Percentiles rank a stretch among this genome's conserved stretches.
Conservation (phyloP, 1,140 invertebrate genomes). For the Pomacea maculata region DNA sequence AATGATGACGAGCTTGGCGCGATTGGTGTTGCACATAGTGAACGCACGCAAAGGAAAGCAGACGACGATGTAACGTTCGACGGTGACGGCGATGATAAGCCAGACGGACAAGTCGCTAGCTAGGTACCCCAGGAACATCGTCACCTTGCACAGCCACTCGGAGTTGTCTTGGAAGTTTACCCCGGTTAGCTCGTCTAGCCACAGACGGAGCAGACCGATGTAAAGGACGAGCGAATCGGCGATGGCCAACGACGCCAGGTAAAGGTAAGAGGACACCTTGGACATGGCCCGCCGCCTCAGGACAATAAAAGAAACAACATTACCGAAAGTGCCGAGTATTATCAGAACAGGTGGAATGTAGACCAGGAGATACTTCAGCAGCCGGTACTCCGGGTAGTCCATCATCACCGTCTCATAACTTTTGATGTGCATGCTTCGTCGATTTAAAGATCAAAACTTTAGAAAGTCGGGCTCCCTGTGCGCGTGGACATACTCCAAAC, state of each 20-base stretch:
- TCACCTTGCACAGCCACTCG: constrained; percentile 55
- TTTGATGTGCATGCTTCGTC: constrained; percentile 3
- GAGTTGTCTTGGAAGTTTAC: constrained; percentile 42
- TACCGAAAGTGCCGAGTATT: constrained; percentile 51
- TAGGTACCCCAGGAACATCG: constrained; percentile 51
- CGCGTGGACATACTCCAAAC: neutral
- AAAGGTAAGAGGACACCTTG: constrained; percentile 57
- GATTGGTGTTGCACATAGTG: constrained; percentile 49
- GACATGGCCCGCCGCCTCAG: constrained; percentile 51
- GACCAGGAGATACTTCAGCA: constrained; percentile 42
- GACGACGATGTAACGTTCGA: constrained; percentile 63
- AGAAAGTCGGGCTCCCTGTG: neutral
- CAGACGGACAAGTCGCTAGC: constrained; percentile 62
- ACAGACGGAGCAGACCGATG: constrained; percentile 57
- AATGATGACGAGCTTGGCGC: constrained; percentile 47
- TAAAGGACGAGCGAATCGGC: constrained; percentile 60
- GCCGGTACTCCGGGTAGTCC: constrained; percentile 39
- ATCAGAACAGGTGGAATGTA: constrained; percentile 53
- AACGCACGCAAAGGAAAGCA: constrained; percentile 57
- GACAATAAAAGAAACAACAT: constrained; percentile 55
- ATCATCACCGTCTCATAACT: constrained; percentile 22
- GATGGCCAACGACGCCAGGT: constrained; percentile 57
- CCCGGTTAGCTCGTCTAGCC: constrained; percentile 50
- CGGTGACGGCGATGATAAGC: constrained; percentile 64
- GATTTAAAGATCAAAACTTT: neutral